Evolutionary conservation across 2,888 invertebrate genomes (phyloP).

Genomic region (Chalcis sispes): DNA sequence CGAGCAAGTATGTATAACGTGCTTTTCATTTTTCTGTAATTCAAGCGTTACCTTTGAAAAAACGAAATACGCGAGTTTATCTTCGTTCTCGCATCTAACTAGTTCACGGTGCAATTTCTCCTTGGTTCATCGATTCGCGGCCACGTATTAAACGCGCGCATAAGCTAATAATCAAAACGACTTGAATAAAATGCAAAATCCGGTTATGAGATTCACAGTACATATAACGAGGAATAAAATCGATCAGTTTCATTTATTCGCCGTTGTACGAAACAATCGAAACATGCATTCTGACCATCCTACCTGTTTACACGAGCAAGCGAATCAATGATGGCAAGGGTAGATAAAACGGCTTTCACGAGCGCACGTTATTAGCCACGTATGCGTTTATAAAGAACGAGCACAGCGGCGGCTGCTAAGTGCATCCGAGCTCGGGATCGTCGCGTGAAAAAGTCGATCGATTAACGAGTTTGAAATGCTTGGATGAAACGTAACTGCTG

Average conservation of each 20-base stretch:
- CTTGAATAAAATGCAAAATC: constrained; percentile 13
- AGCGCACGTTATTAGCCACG: no score
- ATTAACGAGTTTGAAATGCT: neutral
- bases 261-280: constrained; percentile 15
- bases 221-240: no score
- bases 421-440: neutral
- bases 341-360: no score
- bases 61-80: constrained; percentile 18
- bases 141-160: constrained; percentile 10
- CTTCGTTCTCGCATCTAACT: constrained; percentile 42
- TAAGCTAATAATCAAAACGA: constrained; percentile 39
- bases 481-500: neutral
- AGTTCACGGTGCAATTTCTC: constrained; percentile 51
- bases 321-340: no score
- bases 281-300: no score
- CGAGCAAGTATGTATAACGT: constrained; percentile 15
- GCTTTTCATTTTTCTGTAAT: constrained; percentile 3
- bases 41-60: constrained; percentile 1
- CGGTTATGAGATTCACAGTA: constrained; percentile 27
- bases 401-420: no score
- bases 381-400: no score
- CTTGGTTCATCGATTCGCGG: constrained; percentile 36
- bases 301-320: no score
- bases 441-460: neutral
- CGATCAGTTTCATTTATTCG: constrained; percentile 22